Base-by-base conservation (phyloP, 2,113 vertebrate species). In the Heterotilapia buettikoferi region DNA sequence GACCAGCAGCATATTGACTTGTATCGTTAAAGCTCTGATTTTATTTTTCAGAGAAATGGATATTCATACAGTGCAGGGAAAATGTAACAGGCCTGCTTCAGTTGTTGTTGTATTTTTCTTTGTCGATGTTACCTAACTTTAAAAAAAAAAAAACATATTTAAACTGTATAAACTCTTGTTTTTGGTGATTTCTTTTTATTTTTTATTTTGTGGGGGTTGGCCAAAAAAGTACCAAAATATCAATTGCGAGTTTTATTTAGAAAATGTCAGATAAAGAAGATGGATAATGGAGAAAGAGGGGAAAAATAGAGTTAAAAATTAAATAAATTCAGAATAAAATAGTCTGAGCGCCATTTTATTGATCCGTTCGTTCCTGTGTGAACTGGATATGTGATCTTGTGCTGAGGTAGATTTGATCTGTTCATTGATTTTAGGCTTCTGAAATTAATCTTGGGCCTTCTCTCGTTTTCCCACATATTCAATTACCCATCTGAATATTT, bases 381-480 rank as follows among this genome's bases (percentile, higher is more conserved):
- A 91, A 92, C 86, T 45, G 84, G 81, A 88, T 90, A 80, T 94
- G 92, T 94, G 91, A 92, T 89, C 89, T 78, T 89, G 52, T 90
- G 80, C 92, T 91, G 88, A 94, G 92, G 87, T 94, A 90, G 90
- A 95, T 91, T 90, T 93, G 89, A 94, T 93, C 92, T 93, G 80
- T 82, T 84, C 92, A 95, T 95, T 92, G 95, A 96, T 96, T 92
- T 92, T 18, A 86, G 92, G n/a, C 84, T 88, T 88, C 88, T 92
- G 87, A 91, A 93, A 94, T 95, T 94, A 92, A 94, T 95, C 88
- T 91, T 38, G 33, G 89, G 71, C 68, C 92, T 86, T 92, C 86
- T 87, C 76, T 82, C 10, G 10, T 88, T 92, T 94, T 92, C 84
- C 86, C 92, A 92, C 89, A 82, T 92, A 93, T 90, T 94, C 91